phyloP scores from a whole-genome alignment of 2,888 invertebrate genomes.

The Psylliodes chrysocephalus region DNA sequence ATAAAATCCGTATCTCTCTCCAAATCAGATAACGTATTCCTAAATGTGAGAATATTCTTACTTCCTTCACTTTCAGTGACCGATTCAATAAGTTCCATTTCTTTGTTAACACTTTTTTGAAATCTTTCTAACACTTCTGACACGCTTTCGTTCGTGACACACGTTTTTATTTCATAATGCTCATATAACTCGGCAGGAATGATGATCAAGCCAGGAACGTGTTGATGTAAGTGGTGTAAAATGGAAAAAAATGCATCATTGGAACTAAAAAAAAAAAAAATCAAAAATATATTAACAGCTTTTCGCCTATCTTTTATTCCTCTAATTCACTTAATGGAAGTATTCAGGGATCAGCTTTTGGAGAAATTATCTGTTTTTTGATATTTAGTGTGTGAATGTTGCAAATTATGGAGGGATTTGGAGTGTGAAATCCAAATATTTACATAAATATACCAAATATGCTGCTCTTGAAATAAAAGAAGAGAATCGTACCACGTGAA shows the following conservation, averaged over 20 bases:
- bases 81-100: conserved; percentile 43
- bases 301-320: no score
- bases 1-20: conserved; percentile 50
- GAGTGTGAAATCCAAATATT: no score
- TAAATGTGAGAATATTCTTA: conserved; percentile 41
- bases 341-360: no score
- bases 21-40: conserved; percentile 42
- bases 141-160: neutral
- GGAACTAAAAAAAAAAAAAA: conserved; percentile 59
- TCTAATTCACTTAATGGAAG: no score
- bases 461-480: no score
- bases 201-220: conserved; percentile 58
- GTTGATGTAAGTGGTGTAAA: conserved; percentile 63
- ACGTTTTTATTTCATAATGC: conserved; percentile 30
- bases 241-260: conserved; percentile 61
- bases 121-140: conserved; percentile 42
- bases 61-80: conserved; percentile 15
- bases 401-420: no score
- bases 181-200: conserved; percentile 46
- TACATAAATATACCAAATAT: no score
- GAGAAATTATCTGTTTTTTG: no score
- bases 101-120: conserved; percentile 41
- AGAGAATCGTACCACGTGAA: no score
- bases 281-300: neutral
- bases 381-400: no score